Conservation (phyloP, 1,140 invertebrate genomes). For the Euura lappo region DNA sequence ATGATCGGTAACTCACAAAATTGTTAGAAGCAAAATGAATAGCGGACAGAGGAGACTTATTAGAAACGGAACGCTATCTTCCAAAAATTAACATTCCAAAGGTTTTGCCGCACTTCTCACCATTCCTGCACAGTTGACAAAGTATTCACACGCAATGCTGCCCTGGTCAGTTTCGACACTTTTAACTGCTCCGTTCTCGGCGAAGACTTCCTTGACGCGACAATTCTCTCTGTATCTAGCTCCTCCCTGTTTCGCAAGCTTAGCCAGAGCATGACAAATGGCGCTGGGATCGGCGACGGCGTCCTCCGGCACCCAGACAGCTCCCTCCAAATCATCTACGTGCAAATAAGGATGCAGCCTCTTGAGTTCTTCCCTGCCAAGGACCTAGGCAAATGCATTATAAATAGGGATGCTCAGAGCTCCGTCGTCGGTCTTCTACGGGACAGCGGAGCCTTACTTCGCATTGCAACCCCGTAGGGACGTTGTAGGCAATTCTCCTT, state of each 20-base stretch:
- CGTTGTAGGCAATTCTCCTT: conserved; percentile 66
- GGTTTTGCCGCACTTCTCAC: conserved; percentile 48
- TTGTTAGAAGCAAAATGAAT: no score
- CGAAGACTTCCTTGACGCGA: conserved; percentile 64
- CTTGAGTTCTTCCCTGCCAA: conserved; percentile 54
- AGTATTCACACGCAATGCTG: conserved; percentile 71
- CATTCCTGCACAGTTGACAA: conserved; percentile 79
- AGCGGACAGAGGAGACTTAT: no score
- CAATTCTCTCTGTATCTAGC: conserved; percentile 69
- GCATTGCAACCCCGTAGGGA: conserved; percentile 63
- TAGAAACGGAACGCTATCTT: no score
- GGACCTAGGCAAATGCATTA: conserved; percentile 36
- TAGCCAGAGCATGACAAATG: conserved; percentile 66
- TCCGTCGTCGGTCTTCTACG: neutral
- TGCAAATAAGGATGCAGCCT: conserved; percentile 68
- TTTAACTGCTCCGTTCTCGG: conserved; percentile 65
- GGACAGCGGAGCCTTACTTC: conserved; percentile 46
- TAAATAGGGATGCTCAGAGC: neutral
- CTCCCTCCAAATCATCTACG: conserved; percentile 74
- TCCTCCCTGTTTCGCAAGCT: conserved; percentile 66
- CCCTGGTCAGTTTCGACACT: conserved; percentile 68
- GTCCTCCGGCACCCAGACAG: conserved; percentile 78
- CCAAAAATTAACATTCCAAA: neutral
- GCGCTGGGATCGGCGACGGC: conserved; percentile 70
- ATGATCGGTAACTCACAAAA: conserved; percentile 16